These are phyloP conservation scores for Phaenicophaeus curvirostris DNA, from an alignment of 2,797 vertebrate species.

Conservation along the genomic window DNA sequence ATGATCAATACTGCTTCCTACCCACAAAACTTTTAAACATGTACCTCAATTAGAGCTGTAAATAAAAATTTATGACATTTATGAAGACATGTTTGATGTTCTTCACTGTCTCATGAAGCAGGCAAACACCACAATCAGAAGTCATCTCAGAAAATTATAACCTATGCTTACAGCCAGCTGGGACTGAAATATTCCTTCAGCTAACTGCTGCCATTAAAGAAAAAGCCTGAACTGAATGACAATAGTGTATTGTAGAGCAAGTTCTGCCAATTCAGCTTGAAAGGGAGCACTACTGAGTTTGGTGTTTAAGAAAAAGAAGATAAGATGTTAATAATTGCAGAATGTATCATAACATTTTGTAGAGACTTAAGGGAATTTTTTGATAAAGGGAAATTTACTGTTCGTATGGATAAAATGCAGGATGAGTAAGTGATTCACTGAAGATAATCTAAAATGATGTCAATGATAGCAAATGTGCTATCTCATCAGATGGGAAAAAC, in stretches of 20 bases:
- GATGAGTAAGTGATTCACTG: not conserved
- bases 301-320: not conserved
- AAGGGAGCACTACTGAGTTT: not conserved
- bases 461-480: not conserved
- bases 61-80: not conserved
- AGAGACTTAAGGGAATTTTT: not conserved
- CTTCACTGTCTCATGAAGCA: not conserved
- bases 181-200: slow-evolving; percentile 4
- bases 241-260: not conserved
- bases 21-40: not conserved
- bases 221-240: not conserved
- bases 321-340: slow-evolving; percentile 9
- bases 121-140: not conserved
- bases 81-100: not conserved
- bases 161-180: not conserved
- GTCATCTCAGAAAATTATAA: slow-evolving; percentile 1
- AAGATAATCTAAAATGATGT: not conserved
- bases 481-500: not conserved
- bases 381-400: not conserved
- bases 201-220: not conserved
- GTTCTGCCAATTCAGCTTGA: not conserved
- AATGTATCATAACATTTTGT: not conserved
- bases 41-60: not conserved
- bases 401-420: not conserved
- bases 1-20: not conserved